Evolutionary conservation across 2,888 invertebrate genomes (phyloP), one percentile per base, ranked within the genome.

Genomic region (Limnephilus marmoratus): DNA sequence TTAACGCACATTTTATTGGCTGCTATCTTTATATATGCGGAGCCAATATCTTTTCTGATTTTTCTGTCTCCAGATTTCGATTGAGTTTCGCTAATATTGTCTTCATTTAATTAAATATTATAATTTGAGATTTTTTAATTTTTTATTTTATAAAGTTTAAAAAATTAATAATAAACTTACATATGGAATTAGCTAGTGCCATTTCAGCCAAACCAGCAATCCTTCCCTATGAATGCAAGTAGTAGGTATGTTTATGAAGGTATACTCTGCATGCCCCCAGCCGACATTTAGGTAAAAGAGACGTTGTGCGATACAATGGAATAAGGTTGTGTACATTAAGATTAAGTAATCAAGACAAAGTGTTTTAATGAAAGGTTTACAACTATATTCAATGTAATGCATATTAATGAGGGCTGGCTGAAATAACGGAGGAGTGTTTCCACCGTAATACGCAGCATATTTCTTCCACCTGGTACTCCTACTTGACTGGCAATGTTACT

Each of bases 331-430:
- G 24, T 68, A 68, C 24, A 68, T 68, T 68, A 24, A n/a, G 68
- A 68, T 68, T 24, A 68, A 68, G 68, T 68, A 68, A 68, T 68
- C 68, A 68, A 68, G 68, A 68, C 68, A 68, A 68, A 68, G 68
- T 68, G 68, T 68, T 68, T 68, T 24, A 68, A 68, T 68, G 68
- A 68, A 68, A 68, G 68, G 24, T 68, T 68, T 68, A 68, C 68
- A 68, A 68, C 68, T 68, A n/a, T 68, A 68, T 68, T 68, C 68
- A 68, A 68, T 68, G 68, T 68, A 68, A 68, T 68, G 68, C 68
- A 68, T 68, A 68, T 68, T 68, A 68, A 68, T 68, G 68, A 68
- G 68, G n/a, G 68, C 68, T 53, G 53, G 18, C 18, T 68, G 24
- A 68, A 68, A 68, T 68, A 68, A n/a, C n/a, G 68, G 68, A 68